Evolutionary conservation across 1,140 invertebrate genomes (phyloP), one percentile per base, ranked within the genome.

Genomic region (Phthorimaea operculella): DNA sequence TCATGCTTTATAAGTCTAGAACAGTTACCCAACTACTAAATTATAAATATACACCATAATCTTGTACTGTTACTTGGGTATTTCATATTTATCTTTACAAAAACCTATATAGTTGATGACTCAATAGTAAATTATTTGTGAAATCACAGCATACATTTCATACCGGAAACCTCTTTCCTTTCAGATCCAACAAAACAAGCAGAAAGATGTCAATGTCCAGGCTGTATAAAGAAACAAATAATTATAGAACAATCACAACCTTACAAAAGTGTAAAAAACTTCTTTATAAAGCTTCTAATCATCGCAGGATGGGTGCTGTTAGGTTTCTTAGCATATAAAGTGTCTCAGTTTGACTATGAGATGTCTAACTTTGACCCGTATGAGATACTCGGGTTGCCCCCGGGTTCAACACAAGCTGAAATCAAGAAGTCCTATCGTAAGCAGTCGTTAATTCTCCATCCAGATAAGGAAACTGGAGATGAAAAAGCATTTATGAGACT

Each of bases 311-410:
- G 98, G 98, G 84, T 93, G 5, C 76, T 96, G 18, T 90, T 99
- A 72, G 87, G 92, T 45, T 90, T 96, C 51, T 86, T 99, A 55
- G 93, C 95, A 1, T 98, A 98, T 79, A 98, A 98, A 90, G 96
- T 98, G 8, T 96, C 96, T 0, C 94, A 98, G 83, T 96, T 99
- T 86, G 96, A 99, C 76, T 96, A 98, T 87, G 96, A 98, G 87
- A 95, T 97, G 90, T 93, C 96, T 14, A 99, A 98, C 83, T 99
- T 98, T 89, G 98, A 99, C 89, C 98, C 98, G 0, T 99, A 97
- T 87, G 94, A 97, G 86, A 99, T 99, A 74, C 87, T 99, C 28
- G 92, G 92, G 52, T 89, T 99, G 66, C 92, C 96, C 55, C 86
- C 93, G 51, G 94, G 93, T 61, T 89, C 97, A 33, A 92, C 92